phyloP scores from a whole-genome alignment of 2,888 invertebrate genomes.

The Trichogramma dendrolimi region DNA sequence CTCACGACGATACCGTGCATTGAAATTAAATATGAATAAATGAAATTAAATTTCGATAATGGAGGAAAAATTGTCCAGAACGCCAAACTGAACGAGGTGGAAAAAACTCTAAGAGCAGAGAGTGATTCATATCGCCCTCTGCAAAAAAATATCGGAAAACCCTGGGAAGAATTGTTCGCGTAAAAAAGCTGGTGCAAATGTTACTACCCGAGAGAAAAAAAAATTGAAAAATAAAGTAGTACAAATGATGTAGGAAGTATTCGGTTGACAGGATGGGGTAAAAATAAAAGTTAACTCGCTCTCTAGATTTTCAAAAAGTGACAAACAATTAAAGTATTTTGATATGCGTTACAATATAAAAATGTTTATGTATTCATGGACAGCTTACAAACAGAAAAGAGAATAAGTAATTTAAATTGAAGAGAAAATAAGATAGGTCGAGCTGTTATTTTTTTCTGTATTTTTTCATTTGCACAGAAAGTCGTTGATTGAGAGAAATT shows the following conservation, averaged over 20 bases:
- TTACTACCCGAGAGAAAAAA: background rate
- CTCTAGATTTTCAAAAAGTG: constrained; percentile 9
- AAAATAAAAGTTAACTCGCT: too few relatives aligned
- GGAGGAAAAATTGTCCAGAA: constrained; percentile 1
- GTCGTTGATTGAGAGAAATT: constrained; percentile 7
- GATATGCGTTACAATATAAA: constrained; percentile 10
- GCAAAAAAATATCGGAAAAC: too few relatives aligned
- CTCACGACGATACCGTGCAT: too few relatives aligned
- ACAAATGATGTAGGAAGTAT: constrained; percentile 18
- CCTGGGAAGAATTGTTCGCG: too few relatives aligned
- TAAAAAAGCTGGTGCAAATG: too few relatives aligned
- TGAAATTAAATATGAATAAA: background rate
- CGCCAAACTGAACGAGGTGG: background rate
- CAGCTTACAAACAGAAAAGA: background rate
- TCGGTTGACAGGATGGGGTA: background rate
- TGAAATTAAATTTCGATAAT: constrained; percentile 19
- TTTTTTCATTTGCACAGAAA: constrained; percentile 14
- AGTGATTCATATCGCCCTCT: too few relatives aligned
- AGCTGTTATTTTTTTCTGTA: background rate
- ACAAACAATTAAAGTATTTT: constrained; percentile 22
- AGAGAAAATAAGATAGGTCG: constrained; percentile 5
- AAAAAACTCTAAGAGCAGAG: too few relatives aligned
- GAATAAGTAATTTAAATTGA: background rate
- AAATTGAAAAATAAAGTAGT: constrained; percentile 23
- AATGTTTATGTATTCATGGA: constrained; percentile 6